phyloP scores from a whole-genome alignment of 2,113 vertebrate genomes.

The Chaenocephalus aceratus region DNA sequence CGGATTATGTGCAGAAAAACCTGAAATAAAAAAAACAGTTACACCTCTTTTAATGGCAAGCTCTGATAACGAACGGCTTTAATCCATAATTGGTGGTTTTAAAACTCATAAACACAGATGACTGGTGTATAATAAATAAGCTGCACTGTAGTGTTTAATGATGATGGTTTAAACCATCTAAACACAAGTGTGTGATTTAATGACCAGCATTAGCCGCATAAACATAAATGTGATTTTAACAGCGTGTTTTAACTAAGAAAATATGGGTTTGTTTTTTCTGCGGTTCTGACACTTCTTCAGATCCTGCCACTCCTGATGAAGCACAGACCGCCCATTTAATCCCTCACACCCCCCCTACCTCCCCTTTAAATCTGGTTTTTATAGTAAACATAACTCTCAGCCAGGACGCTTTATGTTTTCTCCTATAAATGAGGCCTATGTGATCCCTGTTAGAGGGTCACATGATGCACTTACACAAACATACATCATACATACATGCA shows the following conservation, averaged over 20 bases:
- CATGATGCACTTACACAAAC: constrained; percentile 29
- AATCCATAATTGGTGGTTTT: constrained; percentile 55
- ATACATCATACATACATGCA: constrained; percentile 30
- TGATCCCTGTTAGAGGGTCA: constrained; percentile 29
- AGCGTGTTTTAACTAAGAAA: constrained; percentile 45
- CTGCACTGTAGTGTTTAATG: constrained; percentile 39
- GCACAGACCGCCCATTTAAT: constrained; percentile 69
- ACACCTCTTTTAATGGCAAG: constrained; percentile 20
- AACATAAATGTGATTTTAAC: constrained; percentile 61
- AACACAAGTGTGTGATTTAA: constrained; percentile 55
- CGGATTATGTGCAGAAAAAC: not conserved
- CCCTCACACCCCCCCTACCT: constrained; percentile 28
- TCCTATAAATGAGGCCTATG: constrained; percentile 41
- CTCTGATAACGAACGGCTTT: constrained; percentile 27
- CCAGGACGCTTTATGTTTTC: constrained; percentile 15
- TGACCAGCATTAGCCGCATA: constrained; percentile 52
- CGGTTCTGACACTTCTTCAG: constrained; percentile 52
- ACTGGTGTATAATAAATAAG: constrained; percentile 44
- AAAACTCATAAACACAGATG: constrained; percentile 51
- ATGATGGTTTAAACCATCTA: constrained; percentile 34
- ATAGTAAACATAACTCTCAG: constrained; percentile 58
- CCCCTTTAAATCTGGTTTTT: constrained; percentile 59
- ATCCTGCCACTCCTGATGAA: constrained; percentile 69
- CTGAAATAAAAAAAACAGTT: not conserved
- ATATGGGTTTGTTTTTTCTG: constrained; percentile 62